These are phyloP conservation scores for Aspidiotus rigidus DNA, from an alignment of 2,888 invertebrate species.

Conservation along the genomic window DNA sequence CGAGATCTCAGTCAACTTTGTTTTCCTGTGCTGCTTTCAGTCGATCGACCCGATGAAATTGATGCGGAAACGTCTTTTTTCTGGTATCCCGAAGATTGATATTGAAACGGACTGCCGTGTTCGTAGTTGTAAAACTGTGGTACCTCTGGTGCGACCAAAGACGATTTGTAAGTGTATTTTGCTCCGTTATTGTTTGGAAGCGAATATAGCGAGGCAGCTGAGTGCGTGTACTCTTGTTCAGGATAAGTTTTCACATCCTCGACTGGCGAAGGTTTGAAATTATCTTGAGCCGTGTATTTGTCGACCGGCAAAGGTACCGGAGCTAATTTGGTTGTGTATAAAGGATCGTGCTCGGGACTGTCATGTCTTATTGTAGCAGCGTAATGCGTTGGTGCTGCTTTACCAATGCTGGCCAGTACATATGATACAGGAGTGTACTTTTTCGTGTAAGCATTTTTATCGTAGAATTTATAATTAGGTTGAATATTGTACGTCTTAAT, in stretches of 20 bases:
- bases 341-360: constrained; percentile 2
- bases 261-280: not conserved
- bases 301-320: constrained; percentile 23
- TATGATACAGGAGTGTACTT: constrained; percentile 27
- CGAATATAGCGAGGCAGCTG: constrained; percentile 3
- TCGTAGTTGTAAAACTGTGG: not conserved
- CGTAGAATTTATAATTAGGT: constrained; percentile 17
- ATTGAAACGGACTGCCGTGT: not conserved
- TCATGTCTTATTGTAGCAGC: constrained; percentile 18
- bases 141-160: constrained; percentile 2
- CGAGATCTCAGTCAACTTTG: constrained; percentile 15
- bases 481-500: constrained; percentile 14
- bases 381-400: constrained; percentile 18
- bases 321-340: constrained; percentile 5
- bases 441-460: constrained; percentile 21
- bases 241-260: constrained; percentile 16
- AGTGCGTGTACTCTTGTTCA: constrained; percentile 8
- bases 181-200: not conserved
- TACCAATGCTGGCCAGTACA: constrained; percentile 23
- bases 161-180: constrained; percentile 16
- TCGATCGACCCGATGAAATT: constrained; percentile 15
- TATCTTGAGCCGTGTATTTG: constrained; percentile 20
- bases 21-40: constrained; percentile 21
- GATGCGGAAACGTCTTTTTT: constrained; percentile 26
- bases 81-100: constrained; percentile 7